These are phyloP conservation scores for Cygnus buccinator DNA, from an alignment of 2,113 vertebrate genomes.

Conservation along the genomic window DNA sequence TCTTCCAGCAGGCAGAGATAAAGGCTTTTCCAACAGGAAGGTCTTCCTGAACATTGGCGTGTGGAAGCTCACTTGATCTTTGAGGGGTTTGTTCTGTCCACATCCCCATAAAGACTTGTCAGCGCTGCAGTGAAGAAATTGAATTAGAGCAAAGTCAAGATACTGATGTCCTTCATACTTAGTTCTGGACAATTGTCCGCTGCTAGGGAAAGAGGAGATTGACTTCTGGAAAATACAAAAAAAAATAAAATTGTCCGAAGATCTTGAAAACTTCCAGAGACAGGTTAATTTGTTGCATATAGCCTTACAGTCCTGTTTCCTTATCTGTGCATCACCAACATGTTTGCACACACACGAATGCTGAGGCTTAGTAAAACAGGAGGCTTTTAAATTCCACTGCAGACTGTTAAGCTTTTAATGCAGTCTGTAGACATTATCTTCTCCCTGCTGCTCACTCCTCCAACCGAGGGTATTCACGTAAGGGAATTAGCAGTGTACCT, in stretches of 20 bases:
- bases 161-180: not conserved
- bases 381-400: not conserved
- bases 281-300: not conserved
- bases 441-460: not conserved
- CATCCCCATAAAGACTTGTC: not conserved
- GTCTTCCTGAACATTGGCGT: not conserved
- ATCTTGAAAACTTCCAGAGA: not conserved
- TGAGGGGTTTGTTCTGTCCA: not conserved
- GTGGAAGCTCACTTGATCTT: conserved; percentile 1
- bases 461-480: not conserved
- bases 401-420: not conserved
- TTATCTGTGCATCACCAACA: not conserved
- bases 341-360: not conserved
- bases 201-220: not conserved
- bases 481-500: not conserved
- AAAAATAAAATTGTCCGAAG: not conserved
- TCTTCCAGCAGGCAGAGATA: conserved; percentile 27
- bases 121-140: conserved; percentile 33
- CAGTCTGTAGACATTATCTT: not conserved
- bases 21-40: not conserved
- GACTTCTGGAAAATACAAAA: not conserved
- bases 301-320: not conserved
- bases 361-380: not conserved
- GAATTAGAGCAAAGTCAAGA: not conserved
- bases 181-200: not conserved